Evolutionary conservation across 23 tunicate species (phyloP), one percentile per base, ranked within the genome.

Genomic region (Halocynthia roretzi): DNA sequence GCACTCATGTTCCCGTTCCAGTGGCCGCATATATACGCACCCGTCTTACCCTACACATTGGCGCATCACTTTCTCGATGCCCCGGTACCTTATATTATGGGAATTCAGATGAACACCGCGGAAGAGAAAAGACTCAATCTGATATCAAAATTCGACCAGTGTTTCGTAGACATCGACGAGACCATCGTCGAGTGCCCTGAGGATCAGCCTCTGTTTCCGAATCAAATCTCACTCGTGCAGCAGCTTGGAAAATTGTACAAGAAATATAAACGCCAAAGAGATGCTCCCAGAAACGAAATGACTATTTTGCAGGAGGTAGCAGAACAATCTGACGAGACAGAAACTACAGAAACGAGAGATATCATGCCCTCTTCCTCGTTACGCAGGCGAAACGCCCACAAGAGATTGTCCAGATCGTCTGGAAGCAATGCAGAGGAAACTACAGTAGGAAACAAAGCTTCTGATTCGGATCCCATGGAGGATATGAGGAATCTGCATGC

Each of bases 21-120:
- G 65, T 84, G 94, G 99, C 94, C 80, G 54, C 83, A 84, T 56
- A 75, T 91, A 8, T 72, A 77, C 40, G 90, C 79, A 7, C 76
- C 99, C 10, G 84, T 95, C 54, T 67, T 95, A 8, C 96, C 96
- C 18, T 80, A 66, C 57, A 77, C 86, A 22, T 71, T 77, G n/a
- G 96, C 95, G 17, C 19, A 61, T 15, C 86, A 82, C 57, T 88
- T 84, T 67, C 64, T 95, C 23, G 99, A 95, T 56, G 99, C 99
- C 19, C 99, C 99, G 7, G 85, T 88, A 5, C 96, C 99, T 4
- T 95, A 95, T 69, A 71, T 95, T 0, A 95, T 95, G 54, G 95
- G 99, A 0, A 89, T 95, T n/a, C 62, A 72, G 20, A 72, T 80
- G 10, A 44, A 52, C 5, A 62, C 72, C 18, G 70, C 86, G 5